These are phyloP conservation scores for Pseudochirops corinnae DNA, from an alignment of 2,797 vertebrate genomes.

Conservation along the genomic window DNA sequence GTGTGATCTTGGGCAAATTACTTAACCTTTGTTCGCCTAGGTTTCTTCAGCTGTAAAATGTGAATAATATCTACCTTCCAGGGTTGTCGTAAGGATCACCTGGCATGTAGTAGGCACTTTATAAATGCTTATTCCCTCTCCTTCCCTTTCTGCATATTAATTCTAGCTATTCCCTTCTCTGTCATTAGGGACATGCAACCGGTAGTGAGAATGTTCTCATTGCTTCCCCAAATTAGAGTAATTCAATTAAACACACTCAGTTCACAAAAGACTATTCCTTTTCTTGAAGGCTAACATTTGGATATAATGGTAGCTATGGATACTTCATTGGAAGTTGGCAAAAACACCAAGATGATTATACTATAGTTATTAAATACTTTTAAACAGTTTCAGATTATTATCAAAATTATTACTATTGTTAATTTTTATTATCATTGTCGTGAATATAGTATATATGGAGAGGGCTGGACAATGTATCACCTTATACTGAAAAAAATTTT, in stretches of 20 bases:
- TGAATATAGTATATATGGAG: background rate
- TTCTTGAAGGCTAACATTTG: background rate
- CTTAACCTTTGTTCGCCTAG: background rate
- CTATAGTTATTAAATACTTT: too few relatives aligned
- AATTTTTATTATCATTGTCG: background rate
- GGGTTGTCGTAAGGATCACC: background rate
- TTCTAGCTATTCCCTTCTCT: background rate
- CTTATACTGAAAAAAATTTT: background rate
- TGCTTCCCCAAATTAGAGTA: background rate
- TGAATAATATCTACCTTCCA: background rate
- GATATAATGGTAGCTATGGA: background rate
- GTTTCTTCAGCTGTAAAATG: background rate
- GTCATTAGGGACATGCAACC: background rate
- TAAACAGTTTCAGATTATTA: background rate
- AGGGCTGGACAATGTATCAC: background rate
- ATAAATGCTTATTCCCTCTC: background rate
- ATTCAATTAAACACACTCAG: background rate
- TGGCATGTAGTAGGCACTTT: background rate
- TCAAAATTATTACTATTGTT: background rate
- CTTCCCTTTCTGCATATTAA: background rate
- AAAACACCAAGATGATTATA: slow-evolving; percentile 20
- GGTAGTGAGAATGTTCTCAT: background rate
- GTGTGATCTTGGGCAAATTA: background rate
- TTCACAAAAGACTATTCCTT: background rate
- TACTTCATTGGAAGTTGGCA: slow-evolving; percentile 14